phyloP scores from a whole-genome alignment of 1,140 invertebrate species.

The Meloidogyne floridensis region DNA sequence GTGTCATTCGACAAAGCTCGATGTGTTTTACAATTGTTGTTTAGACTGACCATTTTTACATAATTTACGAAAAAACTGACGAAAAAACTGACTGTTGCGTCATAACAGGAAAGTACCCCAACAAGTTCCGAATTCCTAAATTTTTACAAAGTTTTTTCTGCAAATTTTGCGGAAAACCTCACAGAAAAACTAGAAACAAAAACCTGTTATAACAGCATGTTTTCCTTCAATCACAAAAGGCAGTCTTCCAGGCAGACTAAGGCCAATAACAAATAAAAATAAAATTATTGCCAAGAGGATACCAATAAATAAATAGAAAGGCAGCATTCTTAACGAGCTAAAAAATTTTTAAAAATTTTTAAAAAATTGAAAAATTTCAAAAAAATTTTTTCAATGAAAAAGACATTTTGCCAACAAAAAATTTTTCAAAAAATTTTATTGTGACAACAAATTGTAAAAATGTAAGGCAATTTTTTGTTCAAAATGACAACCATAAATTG shows the following conservation, averaged over 20 bases:
- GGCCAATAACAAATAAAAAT: constrained; percentile 18
- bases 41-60: too few relatives aligned
- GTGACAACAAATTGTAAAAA: constrained; percentile 23
- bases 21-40: too few relatives aligned
- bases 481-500: constrained; percentile 40
- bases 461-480: constrained; percentile 37
- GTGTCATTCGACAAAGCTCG: too few relatives aligned
- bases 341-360: constrained; percentile 14
- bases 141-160: too few relatives aligned
- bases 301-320: constrained; percentile 25
- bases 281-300: constrained; percentile 7
- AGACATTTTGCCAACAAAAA: constrained; percentile 1
- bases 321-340: neutral
- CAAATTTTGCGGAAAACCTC: too few relatives aligned
- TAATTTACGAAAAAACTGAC: too few relatives aligned
- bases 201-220: constrained; percentile 53
- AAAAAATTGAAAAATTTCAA: neutral
- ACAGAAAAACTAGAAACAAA: too few relatives aligned
- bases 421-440: neutral
- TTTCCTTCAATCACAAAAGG: constrained; percentile 48
- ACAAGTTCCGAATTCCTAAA: too few relatives aligned
- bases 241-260: constrained; percentile 28
- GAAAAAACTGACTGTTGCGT: too few relatives aligned
- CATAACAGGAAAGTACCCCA: too few relatives aligned
- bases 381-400: constrained; percentile 1